Percentiles rank a stretch among this genome's conserved stretches.
Evolutionary conservation across 2,797 vertebrate genomes (phyloP).

Genomic region (Nannoperca obscura): DNA sequence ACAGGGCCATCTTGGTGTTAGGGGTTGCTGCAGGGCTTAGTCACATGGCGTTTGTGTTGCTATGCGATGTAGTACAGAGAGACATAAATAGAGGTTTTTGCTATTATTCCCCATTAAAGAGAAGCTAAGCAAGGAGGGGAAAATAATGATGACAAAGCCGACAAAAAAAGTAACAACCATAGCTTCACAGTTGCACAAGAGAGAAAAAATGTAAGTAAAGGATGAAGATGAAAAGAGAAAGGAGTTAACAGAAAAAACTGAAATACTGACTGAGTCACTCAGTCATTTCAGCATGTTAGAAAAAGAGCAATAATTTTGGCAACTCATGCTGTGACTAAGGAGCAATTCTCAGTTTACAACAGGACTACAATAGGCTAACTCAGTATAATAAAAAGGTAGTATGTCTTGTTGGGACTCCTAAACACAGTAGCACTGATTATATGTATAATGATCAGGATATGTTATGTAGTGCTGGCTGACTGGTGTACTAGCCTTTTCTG

Average conservation of each 20-base stretch:
- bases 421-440: constrained; percentile 10
- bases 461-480: too few relatives aligned
- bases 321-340: constrained; percentile 30
- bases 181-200: constrained; percentile 9
- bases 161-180: constrained; percentile 18
- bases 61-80: constrained; percentile 53
- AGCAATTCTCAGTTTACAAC: constrained; percentile 18
- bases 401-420: constrained; percentile 14
- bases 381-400: neutral
- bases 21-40: constrained; percentile 41
- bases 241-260: constrained; percentile 18
- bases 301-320: constrained; percentile 21
- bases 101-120: constrained; percentile 44
- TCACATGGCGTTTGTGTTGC: constrained; percentile 63
- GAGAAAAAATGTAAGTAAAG: neutral
- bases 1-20: constrained; percentile 10
- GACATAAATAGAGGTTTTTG: constrained; percentile 58
- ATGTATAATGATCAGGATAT: too few relatives aligned
- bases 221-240: constrained; percentile 20
- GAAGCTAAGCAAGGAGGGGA: constrained; percentile 1
- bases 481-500: neutral
- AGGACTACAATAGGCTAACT: neutral
- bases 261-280: constrained; percentile 14
- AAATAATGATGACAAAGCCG: constrained; percentile 1
- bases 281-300: constrained; percentile 18